Base-by-base conservation (phyloP, 2,797 vertebrate genomes). In the Catostomus latipinnis region DNA sequence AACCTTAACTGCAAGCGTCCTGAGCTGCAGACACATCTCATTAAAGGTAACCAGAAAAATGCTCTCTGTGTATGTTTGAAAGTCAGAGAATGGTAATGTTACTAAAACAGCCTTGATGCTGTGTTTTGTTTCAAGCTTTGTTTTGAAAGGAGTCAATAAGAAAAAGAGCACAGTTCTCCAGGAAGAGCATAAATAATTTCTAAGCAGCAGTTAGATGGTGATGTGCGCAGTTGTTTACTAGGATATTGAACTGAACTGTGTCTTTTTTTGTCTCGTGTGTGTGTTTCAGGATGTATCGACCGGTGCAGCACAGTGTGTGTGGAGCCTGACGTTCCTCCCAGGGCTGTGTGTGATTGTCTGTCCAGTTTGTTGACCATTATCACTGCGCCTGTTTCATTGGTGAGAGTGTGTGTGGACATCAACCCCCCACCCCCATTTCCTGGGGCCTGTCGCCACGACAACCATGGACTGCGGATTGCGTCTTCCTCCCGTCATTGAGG, bases 401-500 rank as follows among this genome's bases (percentile, higher is more conserved):
- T 57, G 12, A 76, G 52, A 14, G 71, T 71, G 80, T 60, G 79
- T 79, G 76, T 60, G 82, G 80, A 82, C 78, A 12, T 69, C 13
- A 43, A 43, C 56, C 18, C 54, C 54, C 11, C 56, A 16, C 54
- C 43, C 12, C 18, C 67, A 45, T 65, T 63, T 78, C 50, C 66
- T 13, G 61, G 60, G 56, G 52, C 62, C 76, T 56, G 71, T 85
- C 67, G 50, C 67, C 80, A 74, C 81, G 68, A 72, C 84, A 88
- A 82, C 88, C 81, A 94, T 95, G 93, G 93, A 95, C 82, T 87
- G 86, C 16, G 92, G 91, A 82, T 81, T 93, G 80, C 93, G 92
- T 45, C 89, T 94, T 77, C 93, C 94, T 0, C 94, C 94, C 5
- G 86, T 95, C 83, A 94, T 94, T 9, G 93, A 94, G 84, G 94